These are phyloP conservation scores for Enchytraeus crypticus DNA, from an alignment of 2,888 invertebrate species.

Conservation along the genomic window DNA sequence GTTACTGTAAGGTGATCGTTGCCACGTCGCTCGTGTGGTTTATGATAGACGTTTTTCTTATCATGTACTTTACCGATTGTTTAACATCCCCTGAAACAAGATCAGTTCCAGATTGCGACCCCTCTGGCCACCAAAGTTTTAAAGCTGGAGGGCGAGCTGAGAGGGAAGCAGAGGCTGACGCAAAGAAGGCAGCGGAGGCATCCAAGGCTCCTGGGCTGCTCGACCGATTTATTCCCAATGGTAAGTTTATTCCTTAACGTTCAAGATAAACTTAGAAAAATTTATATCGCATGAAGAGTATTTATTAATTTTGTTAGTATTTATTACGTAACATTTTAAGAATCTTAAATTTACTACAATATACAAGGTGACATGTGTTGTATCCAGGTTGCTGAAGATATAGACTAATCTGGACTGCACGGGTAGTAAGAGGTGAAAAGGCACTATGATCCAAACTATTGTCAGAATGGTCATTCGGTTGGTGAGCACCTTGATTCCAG, in stretches of 20 bases:
- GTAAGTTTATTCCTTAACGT: slow-evolving; percentile 1
- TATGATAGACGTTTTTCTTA: slow-evolving; percentile 75
- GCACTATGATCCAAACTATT: too few species aligned
- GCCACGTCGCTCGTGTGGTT: slow-evolving; percentile 91
- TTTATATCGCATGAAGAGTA: background rate
- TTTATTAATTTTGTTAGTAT: background rate
- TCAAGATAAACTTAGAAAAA: background rate
- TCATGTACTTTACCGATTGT: slow-evolving; percentile 84
- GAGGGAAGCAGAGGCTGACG: background rate
- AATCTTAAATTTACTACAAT: too few species aligned
- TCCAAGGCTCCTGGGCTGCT: slow-evolving; percentile 3
- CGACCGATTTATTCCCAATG: slow-evolving; percentile 10
- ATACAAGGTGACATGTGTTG: too few species aligned
- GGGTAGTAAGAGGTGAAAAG: too few species aligned
- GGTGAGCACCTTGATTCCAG: too few species aligned
- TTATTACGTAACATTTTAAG: background rate
- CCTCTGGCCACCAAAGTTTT: too few species aligned
- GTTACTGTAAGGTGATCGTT: slow-evolving; percentile 73
- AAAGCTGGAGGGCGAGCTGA: too few species aligned
- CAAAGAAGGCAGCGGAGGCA: background rate
- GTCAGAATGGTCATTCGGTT: too few species aligned
- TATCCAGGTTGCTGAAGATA: too few species aligned
- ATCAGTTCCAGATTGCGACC: slow-evolving; percentile 7
- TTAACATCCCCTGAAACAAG: slow-evolving; percentile 25
- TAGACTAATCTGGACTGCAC: too few species aligned